These are phyloP conservation scores for Tortricodes alternella DNA, from an alignment of 2,888 invertebrate genomes.

Conservation along the genomic window DNA sequence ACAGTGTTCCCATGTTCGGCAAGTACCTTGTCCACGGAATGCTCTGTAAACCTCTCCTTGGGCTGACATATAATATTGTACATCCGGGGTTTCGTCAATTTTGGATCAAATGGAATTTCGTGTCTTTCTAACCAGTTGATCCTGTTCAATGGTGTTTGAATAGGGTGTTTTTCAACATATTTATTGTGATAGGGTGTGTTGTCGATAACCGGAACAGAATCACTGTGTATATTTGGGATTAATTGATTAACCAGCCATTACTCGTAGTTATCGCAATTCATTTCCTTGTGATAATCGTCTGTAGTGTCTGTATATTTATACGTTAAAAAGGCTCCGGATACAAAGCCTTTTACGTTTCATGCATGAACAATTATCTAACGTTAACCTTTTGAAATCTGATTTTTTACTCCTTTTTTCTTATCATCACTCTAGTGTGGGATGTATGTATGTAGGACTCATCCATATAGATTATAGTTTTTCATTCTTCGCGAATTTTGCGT, in stretches of 20 bases:
- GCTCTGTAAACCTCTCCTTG: not conserved
- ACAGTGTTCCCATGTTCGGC: constrained; percentile 27
- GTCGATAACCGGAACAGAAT: not conserved
- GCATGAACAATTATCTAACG: too few relatives aligned
- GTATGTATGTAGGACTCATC: too few relatives aligned
- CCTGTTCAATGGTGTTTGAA: not conserved
- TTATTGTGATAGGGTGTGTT: not conserved
- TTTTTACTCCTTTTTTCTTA: too few relatives aligned
- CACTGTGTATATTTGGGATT: constrained; percentile 8
- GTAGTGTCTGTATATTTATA: constrained; percentile 3
- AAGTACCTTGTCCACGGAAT: too few relatives aligned
- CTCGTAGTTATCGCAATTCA: constrained; percentile 18
- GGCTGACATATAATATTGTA: not conserved
- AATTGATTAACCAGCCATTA: constrained; percentile 15
- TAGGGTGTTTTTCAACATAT: too few relatives aligned
- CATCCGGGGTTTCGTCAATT: not conserved
- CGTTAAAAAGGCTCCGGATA: too few relatives aligned
- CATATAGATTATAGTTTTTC: too few relatives aligned
- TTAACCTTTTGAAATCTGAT: too few relatives aligned
- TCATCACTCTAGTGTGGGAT: too few relatives aligned
- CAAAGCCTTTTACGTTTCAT: too few relatives aligned
- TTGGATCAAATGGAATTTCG: not conserved
- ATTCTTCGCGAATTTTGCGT: too few relatives aligned
- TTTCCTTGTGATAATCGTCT: constrained; percentile 15
- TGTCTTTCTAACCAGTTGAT: not conserved